Conservation (phyloP, 2,113 vertebrate genomes). For the Damaliscus lunatus region DNA sequence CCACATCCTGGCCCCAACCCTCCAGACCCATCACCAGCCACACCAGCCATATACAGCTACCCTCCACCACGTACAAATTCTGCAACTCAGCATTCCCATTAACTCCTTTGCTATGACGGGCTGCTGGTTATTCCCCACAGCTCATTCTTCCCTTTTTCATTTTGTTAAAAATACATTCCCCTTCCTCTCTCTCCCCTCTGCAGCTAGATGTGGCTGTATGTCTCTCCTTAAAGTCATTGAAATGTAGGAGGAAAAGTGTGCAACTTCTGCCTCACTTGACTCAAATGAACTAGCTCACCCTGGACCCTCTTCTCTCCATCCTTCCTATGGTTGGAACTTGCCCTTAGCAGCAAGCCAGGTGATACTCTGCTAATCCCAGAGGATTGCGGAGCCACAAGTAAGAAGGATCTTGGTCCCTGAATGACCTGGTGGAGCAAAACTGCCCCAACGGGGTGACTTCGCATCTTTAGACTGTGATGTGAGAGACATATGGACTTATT, state of each 20-base stretch:
- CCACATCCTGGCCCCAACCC: background rate
- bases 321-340: background rate
- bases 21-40: background rate
- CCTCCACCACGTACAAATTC: rapidly evolving
- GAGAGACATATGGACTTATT: background rate
- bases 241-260: background rate
- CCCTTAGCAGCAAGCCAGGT: background rate
- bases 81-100: background rate
- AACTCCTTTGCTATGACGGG: background rate
- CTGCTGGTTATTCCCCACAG: background rate
- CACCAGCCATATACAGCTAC: background rate
- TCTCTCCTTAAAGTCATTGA: background rate
- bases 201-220: background rate
- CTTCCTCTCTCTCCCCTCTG: background rate
- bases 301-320: background rate
- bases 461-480: background rate
- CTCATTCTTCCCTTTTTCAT: background rate
- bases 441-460: rapidly evolving
- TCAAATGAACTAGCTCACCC: background rate
- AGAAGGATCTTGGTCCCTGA: background rate
- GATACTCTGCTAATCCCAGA: background rate
- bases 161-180: background rate
- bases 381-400: background rate
- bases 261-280: background rate
- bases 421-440: background rate